These are phyloP conservation scores for Octopus bimaculoides DNA, from an alignment of 1,140 invertebrate genomes.

Conservation along the genomic window DNA sequence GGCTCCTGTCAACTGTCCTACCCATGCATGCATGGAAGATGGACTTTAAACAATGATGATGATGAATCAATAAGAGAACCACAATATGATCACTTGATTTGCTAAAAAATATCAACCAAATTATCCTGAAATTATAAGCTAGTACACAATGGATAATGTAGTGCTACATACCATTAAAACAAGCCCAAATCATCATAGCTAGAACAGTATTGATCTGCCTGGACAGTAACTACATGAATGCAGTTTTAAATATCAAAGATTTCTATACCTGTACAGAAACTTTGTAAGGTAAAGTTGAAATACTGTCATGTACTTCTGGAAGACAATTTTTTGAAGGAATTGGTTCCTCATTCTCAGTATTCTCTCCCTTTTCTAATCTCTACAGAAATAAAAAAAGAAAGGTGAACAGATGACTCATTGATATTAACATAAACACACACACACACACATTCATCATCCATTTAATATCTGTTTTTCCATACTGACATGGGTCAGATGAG, in stretches of 20 bases:
- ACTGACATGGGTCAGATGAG: too few species aligned
- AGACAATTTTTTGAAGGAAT: constrained; percentile 41
- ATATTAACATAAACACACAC: background rate
- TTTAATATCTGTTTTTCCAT: background rate
- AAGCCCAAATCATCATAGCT: too few species aligned
- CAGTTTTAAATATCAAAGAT: too few species aligned
- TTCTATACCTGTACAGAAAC: constrained; percentile 29
- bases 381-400: constrained; percentile 24
- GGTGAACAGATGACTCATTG: background rate
- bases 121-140: too few species aligned
- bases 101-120: too few species aligned
- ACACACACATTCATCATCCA: background rate
- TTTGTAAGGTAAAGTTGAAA: constrained; percentile 49
- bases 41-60: too few species aligned
- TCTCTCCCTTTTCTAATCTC: constrained; percentile 55
- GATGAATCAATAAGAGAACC: background rate
- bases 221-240: too few species aligned
- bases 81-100: background rate
- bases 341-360: constrained; percentile 53
- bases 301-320: constrained; percentile 55
- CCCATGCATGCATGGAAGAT: too few species aligned
- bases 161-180: too few species aligned
- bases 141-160: too few species aligned
- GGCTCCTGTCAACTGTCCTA: too few species aligned
- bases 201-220: too few species aligned